Base-by-base conservation (phyloP, 2,888 invertebrate species). In the Deilephila elpenor region DNA sequence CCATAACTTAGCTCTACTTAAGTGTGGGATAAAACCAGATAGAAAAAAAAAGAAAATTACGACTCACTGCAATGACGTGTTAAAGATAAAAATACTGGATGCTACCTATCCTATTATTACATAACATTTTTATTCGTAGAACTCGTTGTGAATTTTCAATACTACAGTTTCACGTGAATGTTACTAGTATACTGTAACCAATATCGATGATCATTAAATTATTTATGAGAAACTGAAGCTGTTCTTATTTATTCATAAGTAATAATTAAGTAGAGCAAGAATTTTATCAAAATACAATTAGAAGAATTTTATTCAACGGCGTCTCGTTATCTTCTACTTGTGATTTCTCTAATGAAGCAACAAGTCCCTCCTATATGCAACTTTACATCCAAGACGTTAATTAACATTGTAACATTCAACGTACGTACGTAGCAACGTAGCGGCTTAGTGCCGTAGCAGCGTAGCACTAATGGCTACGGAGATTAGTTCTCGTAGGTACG, bases 401-500 rank as follows among this genome's bases (percentile, higher is more conserved):
- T 25, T 51, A 67, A 67, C 25, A 67, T 44, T 67, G 37, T 67
- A 51, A 64, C 37, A 19, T 62, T 34, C 19, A 7, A 64, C 44
- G 44, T 25, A 51, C 19, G 11, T 64, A 60, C 73, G 60, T 59
- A 59, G 70, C 60, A 64, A 4, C 29, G 70, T 70, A 70, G 73
- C 60, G 4, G 70, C 20, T 34, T 20, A 64, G 44, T 44, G 20
- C n/a, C 64, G 64, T 64, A 64, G 37, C 20, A 29, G 25, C 60
- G 60, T 67, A 67, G 44, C 20, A 67, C 64, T 67, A 67, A 44
- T 67, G 20, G 64, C 64, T 67, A 67, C 37, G 37, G 34, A 71
- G 71, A 71, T 71, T 44, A 71, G 32, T 59, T 59, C 60, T 20
- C 59, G 34, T 59, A 59, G 44, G 20, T 20, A 37, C 37, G 17